Evolutionary conservation across 2,113 vertebrate genomes (phyloP).

Genomic region (Meles meles): DNA sequence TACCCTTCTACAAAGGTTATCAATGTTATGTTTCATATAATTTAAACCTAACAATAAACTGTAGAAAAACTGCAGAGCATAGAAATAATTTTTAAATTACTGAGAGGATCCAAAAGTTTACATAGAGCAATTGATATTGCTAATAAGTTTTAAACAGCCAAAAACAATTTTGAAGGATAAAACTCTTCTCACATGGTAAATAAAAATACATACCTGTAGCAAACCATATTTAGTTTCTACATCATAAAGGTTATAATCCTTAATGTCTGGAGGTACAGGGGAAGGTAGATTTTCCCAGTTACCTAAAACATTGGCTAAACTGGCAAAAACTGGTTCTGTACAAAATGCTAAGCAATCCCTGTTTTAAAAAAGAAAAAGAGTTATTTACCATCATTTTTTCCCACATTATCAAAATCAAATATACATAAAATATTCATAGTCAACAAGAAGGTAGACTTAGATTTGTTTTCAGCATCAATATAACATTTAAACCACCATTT

Average conservation of each 20-base stretch:
- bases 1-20: neutral
- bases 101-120: constrained; percentile 3
- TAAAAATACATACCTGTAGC: constrained; percentile 89
- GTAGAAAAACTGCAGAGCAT: neutral
- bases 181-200: neutral
- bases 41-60: neutral
- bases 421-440: constrained; percentile 34
- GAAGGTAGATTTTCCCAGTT: constrained; percentile 96
- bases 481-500: neutral
- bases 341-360: constrained; percentile 99
- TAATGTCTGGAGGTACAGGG: constrained; percentile 92
- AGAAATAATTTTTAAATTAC: constrained; percentile 38
- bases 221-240: constrained; percentile 98
- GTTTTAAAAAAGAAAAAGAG: constrained; percentile 39
- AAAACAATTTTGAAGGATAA: constrained; percentile 14
- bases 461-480: constrained; percentile 4
- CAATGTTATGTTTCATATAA: neutral
- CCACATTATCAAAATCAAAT: constrained; percentile 20
- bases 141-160: neutral
- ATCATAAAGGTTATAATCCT: constrained; percentile 96
- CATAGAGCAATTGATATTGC: neutral
- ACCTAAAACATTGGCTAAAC: constrained; percentile 96
- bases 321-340: constrained; percentile 97
- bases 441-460: neutral
- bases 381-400: constrained; percentile 20